phyloP scores from a whole-genome alignment of 2,797 vertebrate species.

The Poeciliopsis turneri region DNA sequence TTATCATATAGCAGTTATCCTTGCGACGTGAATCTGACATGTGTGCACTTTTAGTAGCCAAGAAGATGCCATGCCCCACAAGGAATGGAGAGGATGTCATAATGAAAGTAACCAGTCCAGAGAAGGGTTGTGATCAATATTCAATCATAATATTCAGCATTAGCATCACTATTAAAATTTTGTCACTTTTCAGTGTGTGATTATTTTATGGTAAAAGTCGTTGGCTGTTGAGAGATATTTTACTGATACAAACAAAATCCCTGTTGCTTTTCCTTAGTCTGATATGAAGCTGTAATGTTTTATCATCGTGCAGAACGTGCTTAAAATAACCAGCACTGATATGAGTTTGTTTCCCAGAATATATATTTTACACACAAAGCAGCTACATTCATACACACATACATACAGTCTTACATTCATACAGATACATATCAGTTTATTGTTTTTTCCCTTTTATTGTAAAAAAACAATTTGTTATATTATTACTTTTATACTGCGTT shows the following conservation, averaged over 20 bases:
- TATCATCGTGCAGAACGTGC: not conserved
- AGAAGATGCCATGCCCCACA: not conserved
- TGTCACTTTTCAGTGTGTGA: not conserved
- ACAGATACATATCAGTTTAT: conserved; percentile 69
- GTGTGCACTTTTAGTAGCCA: not conserved
- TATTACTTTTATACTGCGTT: conserved; percentile 76
- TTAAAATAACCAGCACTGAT: conserved; percentile 49
- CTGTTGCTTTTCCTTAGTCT: not conserved
- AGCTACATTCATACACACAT: conserved; percentile 65
- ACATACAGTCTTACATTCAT: conserved; percentile 71
- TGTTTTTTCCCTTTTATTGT: conserved; percentile 72
- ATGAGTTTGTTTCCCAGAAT: conserved; percentile 69
- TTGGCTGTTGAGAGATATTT: not conserved
- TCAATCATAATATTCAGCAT: not conserved
- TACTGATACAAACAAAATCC: not conserved
- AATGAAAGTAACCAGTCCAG: not conserved
- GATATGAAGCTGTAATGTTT: not conserved
- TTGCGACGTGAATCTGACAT: not conserved
- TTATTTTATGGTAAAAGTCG: not conserved
- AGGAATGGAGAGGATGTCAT: not conserved
- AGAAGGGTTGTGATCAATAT: not conserved
- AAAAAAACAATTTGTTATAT: conserved; percentile 76
- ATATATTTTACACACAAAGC: conserved; percentile 69
- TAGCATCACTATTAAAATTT: not conserved
- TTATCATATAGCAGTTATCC: not conserved